Evolutionary conservation across 2,113 vertebrate species (phyloP), one percentile per base, ranked within the genome.

Genomic region (Rhynchomys soricoides): DNA sequence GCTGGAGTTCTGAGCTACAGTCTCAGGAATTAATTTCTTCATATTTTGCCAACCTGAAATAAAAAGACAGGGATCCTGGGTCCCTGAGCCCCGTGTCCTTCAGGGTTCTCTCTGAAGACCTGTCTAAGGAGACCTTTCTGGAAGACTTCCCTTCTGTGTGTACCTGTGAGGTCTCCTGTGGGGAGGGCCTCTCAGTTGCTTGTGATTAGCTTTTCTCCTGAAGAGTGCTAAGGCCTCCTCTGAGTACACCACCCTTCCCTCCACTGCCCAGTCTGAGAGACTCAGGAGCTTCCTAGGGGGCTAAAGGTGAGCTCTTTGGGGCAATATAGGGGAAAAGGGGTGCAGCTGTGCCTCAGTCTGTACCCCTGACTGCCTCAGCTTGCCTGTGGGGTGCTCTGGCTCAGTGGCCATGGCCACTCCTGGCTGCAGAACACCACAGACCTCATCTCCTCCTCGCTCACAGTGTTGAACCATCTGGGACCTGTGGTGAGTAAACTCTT

Each of bases 351-450:
- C 21, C 94, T 95, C 91, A 79, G 71, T 37, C 77, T 11, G 0
- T 82, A 77, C 77, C 79, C 68, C 81, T 66, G 97, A 97, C 98
- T 98, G 96, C 96, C 96, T 82, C 98, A 99, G 99, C 98, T 99
- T 89, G 98, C 99, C 98, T 98, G 98, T 96, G 81, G 98, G 93
- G 98, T 98, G 97, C 98, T 99, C 97, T 99, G 99, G 98, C 97
- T 98, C 95, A 98, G 98, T 90, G 98, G 98, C 96, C 99, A 98
- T 0, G 98, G 98, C 97, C 97, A 98, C 90, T 92, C 98, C 96
- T 98, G 98, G 95, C 95, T 98, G 86, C 98, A 99, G 97, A 98
- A 99, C 87, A 98, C 98, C 96, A 98, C 98, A 88, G 98, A 98
- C 97, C 93, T 99, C 79, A 55, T 99, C 75, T 98, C 98, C 89